phyloP scores from a whole-genome alignment of 2,797 vertebrate species.

The Melanotaenia nigrans region DNA sequence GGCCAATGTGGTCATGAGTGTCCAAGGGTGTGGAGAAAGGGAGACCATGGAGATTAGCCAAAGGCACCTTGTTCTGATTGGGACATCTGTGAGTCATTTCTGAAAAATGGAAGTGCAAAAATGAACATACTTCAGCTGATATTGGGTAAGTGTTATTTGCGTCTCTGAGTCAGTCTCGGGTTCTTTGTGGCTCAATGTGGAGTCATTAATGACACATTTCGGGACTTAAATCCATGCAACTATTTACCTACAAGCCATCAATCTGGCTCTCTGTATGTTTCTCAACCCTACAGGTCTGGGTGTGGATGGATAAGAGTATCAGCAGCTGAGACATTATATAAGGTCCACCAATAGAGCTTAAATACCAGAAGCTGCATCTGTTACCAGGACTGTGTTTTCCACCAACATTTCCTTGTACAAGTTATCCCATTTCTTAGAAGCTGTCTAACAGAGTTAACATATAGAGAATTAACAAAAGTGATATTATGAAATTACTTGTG shows the following conservation, averaged over 20 bases:
- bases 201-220: slow-evolving; percentile 29
- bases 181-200: slow-evolving; percentile 30
- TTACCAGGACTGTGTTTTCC: not conserved
- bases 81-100: slow-evolving; percentile 56
- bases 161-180: slow-evolving; percentile 36
- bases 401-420: not conserved
- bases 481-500: not conserved
- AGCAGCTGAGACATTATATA: slow-evolving; percentile 22
- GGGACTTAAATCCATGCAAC: slow-evolving; percentile 7
- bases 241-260: slow-evolving; percentile 23
- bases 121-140: slow-evolving; percentile 25
- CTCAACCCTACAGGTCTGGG: not conserved
- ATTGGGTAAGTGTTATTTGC: slow-evolving; percentile 53
- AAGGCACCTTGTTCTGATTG: slow-evolving; percentile 35
- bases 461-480: not conserved
- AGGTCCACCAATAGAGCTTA: not conserved
- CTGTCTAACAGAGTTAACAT: not conserved
- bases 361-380: not conserved
- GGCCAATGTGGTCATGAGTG: slow-evolving; percentile 48
- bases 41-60: slow-evolving; percentile 40
- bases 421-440: not conserved
- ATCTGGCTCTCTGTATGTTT: slow-evolving; percentile 8
- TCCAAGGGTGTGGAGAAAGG: slow-evolving; percentile 67
- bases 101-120: slow-evolving; percentile 33
- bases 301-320: not conserved